These are phyloP conservation scores for Platichthys stellatus DNA, from an alignment of 2,113 vertebrate genomes.

Conservation along the genomic window DNA sequence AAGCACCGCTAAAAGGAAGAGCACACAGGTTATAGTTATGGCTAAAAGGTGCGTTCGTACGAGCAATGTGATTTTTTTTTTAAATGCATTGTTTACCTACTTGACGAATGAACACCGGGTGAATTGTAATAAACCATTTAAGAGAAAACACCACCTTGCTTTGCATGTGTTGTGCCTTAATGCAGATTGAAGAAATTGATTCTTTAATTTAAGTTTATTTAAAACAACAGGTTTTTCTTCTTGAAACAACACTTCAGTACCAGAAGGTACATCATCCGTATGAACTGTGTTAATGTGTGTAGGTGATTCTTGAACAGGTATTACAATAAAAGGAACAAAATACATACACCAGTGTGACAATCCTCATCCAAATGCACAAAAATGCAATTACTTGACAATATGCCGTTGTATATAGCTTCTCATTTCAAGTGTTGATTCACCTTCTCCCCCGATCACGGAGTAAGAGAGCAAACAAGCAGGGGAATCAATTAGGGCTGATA, in stretches of 20 bases:
- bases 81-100: conserved; percentile 1
- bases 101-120: conserved; percentile 11
- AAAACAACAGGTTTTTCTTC: not conserved
- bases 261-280: not conserved
- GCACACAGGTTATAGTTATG: not conserved
- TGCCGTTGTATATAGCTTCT: not conserved
- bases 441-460: conserved; percentile 14
- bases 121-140: conserved; percentile 18
- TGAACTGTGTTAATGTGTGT: not conserved
- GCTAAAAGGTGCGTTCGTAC: conserved; percentile 9
- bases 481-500: conserved; percentile 58
- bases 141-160: conserved; percentile 22
- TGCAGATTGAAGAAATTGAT: not conserved
- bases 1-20: conserved; percentile 30
- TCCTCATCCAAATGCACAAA: not conserved
- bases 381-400: not conserved
- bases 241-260: not conserved
- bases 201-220: not conserved
- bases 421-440: conserved; percentile 28
- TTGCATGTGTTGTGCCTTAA: conserved; percentile 19
- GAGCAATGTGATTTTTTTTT: not conserved
- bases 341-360: not conserved
- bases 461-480: conserved; percentile 9
- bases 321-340: not conserved
- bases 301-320: not conserved